Evolutionary conservation across 2,888 invertebrate species (phyloP).

Genomic region (Kryphioiulus occultus): DNA sequence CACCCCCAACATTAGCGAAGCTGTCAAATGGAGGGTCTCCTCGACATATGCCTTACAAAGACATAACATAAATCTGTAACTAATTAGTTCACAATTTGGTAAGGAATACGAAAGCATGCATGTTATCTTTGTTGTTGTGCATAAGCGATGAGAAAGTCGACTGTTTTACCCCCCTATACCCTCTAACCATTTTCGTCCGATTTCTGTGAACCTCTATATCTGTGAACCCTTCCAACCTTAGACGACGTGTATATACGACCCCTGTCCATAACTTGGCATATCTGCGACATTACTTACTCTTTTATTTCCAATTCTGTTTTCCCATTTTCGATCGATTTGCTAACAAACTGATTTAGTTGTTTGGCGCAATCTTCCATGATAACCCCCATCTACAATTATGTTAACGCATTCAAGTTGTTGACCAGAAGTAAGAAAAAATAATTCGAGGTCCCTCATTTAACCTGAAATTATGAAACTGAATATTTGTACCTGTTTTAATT

Average conservation of each 20-base stretch:
- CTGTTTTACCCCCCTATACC: too few species aligned
- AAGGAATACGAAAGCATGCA: too few species aligned
- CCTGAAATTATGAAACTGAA: not conserved
- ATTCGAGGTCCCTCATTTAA: not conserved
- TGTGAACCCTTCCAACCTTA: not conserved
- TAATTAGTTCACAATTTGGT: too few species aligned
- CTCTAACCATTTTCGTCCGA: too few species aligned
- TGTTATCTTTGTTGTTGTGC: too few species aligned
- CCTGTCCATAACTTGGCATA: too few species aligned
- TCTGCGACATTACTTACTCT: not conserved
- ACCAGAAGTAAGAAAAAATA: not conserved
- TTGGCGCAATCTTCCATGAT: conserved; percentile 34
- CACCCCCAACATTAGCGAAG: too few species aligned
- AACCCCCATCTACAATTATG: conserved; percentile 7
- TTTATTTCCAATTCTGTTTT: conserved; percentile 10
- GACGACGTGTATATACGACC: too few species aligned
- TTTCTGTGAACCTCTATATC: not conserved
- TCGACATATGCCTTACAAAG: too few species aligned
- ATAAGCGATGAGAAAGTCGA: too few species aligned
- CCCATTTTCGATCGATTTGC: not conserved
- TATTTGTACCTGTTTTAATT: conserved; percentile 51
- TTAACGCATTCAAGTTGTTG: not conserved
- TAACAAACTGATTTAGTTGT: not conserved
- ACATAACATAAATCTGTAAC: too few species aligned
- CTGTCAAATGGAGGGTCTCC: too few species aligned